Evolutionary conservation across 2,888 invertebrate species (phyloP), one percentile per base, ranked within the genome.

Genomic region (Leptinotarsa haldemani): DNA sequence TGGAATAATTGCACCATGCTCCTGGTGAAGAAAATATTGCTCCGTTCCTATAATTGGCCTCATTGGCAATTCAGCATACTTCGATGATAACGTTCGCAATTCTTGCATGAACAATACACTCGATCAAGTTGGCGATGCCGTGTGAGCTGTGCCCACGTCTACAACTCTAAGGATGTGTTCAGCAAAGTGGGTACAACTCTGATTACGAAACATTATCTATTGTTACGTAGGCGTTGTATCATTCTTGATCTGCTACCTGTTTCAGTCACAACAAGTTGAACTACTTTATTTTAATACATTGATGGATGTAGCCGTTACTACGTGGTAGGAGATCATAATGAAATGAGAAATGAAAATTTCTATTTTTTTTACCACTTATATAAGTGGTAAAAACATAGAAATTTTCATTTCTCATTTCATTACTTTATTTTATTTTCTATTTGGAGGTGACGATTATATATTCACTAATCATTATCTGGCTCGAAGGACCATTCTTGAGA

Each of bases 141-240:
- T 78, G 78, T 77, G 78, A 78, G 65, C 58, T 72, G 69, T 77
- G 74, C 77, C 77, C 77, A 76, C 75, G 69, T 74, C 76, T 74
- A 78, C 76, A 78, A 74, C 66, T 74, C 74, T 68, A 20, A 22
- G 61, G 61, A 61, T 65, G 68, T 71, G 74, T 74, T 71, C 56
- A 74, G 71, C 71, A 69, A 70, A 69, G 74, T 74, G 67, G 74
- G 71, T 56, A 71, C 74, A 61, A 68, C 58, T 68, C 56, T 47
- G 56, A 74, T 74, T 69, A 74, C 74, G 46, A 69, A 71, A 69
- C 71, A 69, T 30, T 74, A 69, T 71, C 74, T 74, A 74, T 69
- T 69, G 74, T 74, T 40, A 61, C 65, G 71, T 52, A 69, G 69
- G 71, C 69, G 71, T 61, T 46, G 47, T 46, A 46, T 56, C 56